Percentiles rank a stretch among this genome's conserved stretches.
Evolutionary conservation across 2,113 vertebrate species (phyloP).

Genomic region (Tonatia bakeri): DNA sequence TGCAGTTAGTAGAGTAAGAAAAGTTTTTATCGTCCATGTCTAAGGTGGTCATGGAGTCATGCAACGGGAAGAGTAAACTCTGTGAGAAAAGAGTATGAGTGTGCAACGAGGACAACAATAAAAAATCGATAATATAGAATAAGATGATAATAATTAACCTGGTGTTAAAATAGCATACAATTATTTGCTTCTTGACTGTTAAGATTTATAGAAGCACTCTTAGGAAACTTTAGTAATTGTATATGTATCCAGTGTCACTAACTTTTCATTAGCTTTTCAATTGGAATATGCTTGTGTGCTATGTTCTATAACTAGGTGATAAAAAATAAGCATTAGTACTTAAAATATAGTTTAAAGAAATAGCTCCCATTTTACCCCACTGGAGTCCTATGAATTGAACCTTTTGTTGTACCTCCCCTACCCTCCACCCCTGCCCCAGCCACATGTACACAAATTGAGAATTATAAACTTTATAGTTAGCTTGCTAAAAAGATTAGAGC

Average conservation of each 20-base stretch:
- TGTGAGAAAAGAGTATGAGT: background rate
- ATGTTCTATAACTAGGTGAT: background rate
- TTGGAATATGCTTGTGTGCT: background rate
- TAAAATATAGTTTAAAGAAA: background rate
- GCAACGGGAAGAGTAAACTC: background rate
- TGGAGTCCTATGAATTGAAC: background rate
- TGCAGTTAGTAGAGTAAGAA: background rate
- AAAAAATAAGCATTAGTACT: background rate
- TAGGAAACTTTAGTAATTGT: background rate
- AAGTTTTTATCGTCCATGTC: background rate
- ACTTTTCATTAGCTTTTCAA: background rate
- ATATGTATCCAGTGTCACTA: background rate
- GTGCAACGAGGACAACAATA: background rate
- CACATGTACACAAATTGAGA: background rate
- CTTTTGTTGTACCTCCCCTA: background rate
- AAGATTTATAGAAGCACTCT: background rate
- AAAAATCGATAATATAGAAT: background rate
- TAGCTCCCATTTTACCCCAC: background rate
- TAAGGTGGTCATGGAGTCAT: background rate
- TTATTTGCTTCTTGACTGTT: background rate
- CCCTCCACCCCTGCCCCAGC: accelerated
- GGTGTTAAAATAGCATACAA: background rate
- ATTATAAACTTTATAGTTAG: background rate
- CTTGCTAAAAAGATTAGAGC: background rate
- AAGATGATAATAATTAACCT: background rate